Conservation (phyloP, 1,140 invertebrate genomes). For the Monomorium pharaonis region DNA sequence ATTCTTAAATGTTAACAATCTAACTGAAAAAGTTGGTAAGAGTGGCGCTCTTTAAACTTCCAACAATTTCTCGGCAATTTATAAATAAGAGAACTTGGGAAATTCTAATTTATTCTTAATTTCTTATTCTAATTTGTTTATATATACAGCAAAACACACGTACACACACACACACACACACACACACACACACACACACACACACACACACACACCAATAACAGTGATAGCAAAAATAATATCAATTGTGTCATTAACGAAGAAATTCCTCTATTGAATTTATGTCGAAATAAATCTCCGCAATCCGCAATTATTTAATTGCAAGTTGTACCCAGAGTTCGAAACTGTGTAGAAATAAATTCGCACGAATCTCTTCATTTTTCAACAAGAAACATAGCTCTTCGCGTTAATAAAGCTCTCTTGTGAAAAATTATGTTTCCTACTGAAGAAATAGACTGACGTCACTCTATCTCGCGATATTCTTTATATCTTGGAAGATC, state of each 20-base stretch:
- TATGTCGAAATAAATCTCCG: not conserved
- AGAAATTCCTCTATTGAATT: not conserved
- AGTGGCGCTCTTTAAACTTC: not conserved
- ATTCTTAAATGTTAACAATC: not conserved
- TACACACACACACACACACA: too few species aligned
- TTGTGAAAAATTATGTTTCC: not conserved
- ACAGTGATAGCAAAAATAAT: not conserved
- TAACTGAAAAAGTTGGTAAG: constrained; percentile 13
- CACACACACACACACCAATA: too few species aligned
- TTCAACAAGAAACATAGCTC: not conserved
- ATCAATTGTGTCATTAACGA: not conserved
- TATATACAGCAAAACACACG: too few species aligned
- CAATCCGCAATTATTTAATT: not conserved
- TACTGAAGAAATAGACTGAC: not conserved
- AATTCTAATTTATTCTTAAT: too few species aligned
- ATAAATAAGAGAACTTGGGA: not conserved
- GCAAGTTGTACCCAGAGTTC: not conserved
- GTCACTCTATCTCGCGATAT: not conserved
- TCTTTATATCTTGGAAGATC: not conserved
- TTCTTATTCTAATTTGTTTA: too few species aligned
- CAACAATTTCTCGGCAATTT: not conserved
- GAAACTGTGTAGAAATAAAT: not conserved
- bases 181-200: too few species aligned
- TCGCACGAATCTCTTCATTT: constrained; percentile 2
- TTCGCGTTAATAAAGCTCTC: not conserved